These are phyloP conservation scores for Prunella strophiata DNA, from an alignment of 2,797 vertebrate genomes.

Conservation along the genomic window DNA sequence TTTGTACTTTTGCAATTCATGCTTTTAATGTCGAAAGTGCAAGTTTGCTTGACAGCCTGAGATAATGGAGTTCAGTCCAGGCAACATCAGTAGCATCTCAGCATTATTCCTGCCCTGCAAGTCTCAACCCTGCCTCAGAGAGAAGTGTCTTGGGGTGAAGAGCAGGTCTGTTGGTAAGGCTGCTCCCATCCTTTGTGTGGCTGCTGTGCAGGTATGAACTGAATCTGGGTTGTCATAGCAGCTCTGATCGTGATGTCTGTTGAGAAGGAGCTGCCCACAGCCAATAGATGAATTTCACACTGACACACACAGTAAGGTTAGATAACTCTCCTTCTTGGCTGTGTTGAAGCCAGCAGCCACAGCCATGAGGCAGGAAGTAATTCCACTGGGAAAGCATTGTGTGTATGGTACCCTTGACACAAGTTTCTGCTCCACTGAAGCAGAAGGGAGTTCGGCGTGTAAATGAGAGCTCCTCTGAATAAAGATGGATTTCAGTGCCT, in stretches of 20 bases:
- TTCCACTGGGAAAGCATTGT: background rate
- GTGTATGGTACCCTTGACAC: background rate
- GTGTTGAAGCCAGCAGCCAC: background rate
- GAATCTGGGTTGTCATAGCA: accelerated
- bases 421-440: background rate
- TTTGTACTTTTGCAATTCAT: conserved; percentile 14
- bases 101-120: background rate
- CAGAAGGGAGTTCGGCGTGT: accelerated
- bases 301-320: background rate
- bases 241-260: background rate
- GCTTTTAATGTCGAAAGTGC: background rate
- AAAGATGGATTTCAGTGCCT: background rate
- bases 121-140: background rate
- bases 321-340: background rate
- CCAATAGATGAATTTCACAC: background rate
- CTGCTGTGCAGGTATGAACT: background rate
- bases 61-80: background rate
- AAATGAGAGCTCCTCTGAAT: background rate
- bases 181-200: background rate
- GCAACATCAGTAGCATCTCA: background rate
- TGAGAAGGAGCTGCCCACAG: background rate
- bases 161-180: background rate
- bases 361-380: background rate
- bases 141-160: background rate
- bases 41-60: background rate